Evolutionary conservation across 2,888 invertebrate genomes (phyloP).

Genomic region (Andrena dorsata): DNA sequence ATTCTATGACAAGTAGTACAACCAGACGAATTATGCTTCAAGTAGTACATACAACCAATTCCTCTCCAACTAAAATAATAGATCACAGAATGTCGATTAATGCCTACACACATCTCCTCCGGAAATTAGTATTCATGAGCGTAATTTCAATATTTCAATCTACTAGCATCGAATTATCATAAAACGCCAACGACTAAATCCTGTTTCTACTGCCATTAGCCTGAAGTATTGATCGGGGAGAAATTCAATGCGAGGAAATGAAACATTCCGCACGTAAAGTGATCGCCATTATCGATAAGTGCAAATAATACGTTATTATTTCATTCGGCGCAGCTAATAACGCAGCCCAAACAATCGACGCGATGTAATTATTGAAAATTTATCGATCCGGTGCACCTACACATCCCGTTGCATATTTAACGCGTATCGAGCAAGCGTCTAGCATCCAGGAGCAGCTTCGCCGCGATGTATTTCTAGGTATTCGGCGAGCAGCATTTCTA

Average conservation of each 20-base stretch:
- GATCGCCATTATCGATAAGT: not conserved
- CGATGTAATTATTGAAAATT: slow-evolving; percentile 17
- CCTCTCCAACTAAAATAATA: not conserved
- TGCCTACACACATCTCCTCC: not conserved
- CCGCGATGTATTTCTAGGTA: not conserved
- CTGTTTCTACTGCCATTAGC: not conserved
- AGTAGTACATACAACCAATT: not conserved
- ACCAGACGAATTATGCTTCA: not conserved
- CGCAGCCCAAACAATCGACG: not conserved
- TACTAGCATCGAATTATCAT: not conserved
- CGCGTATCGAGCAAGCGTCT: not conserved
- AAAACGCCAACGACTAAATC: not conserved
- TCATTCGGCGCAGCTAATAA: slow-evolving; percentile 3
- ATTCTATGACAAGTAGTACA: not conserved
- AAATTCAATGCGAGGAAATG: not conserved
- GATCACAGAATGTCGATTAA: not conserved
- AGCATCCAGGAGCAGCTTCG: not conserved
- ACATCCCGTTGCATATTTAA: not conserved
- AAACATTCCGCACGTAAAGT: not conserved
- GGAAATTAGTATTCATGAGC: not conserved
- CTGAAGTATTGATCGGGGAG: not conserved
- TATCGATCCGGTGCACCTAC: not conserved
- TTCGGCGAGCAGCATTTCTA: not conserved
- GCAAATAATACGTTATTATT: slow-evolving; percentile 7
- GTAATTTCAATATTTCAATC: not conserved